Conservation (phyloP, 1,140 invertebrate genomes). For the Zophobas morio region DNA sequence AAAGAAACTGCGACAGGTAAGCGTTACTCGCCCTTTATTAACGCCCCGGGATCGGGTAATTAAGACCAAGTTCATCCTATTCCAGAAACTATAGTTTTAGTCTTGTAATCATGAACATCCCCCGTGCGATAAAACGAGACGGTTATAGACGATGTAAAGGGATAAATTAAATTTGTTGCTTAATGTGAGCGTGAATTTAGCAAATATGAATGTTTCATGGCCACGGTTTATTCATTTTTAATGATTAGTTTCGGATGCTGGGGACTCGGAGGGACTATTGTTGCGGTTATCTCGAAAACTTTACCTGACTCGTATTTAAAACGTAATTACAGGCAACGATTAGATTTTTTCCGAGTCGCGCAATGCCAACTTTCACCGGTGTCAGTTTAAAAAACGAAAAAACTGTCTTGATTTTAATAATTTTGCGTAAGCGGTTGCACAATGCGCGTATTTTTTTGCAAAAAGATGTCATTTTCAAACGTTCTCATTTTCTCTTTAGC, state of each 20-base stretch:
- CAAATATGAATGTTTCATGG: neutral
- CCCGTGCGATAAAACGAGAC: conserved; percentile 27
- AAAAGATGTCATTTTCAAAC: conserved; percentile 9
- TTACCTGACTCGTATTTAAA: conserved; percentile 9
- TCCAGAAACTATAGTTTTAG: conserved; percentile 39
- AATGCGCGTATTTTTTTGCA: conserved; percentile 2
- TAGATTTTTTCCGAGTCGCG: neutral
- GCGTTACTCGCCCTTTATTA: conserved; percentile 37
- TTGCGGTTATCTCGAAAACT: conserved; percentile 1
- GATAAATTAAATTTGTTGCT: conserved; percentile 35
- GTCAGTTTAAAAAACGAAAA: neutral
- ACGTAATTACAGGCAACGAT: conserved; percentile 2
- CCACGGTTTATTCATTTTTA: conserved; percentile 8
- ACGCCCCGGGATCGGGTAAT: conserved; percentile 29
- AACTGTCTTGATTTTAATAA: conserved; percentile 17
- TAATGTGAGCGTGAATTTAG: conserved; percentile 9
- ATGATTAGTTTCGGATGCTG: neutral
- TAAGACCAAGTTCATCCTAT: conserved; percentile 41
- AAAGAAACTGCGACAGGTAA: conserved; percentile 22
- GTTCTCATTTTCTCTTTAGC: neutral
- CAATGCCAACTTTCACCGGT: conserved; percentile 9
- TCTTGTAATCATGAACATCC: conserved; percentile 42
- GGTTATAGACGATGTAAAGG: conserved; percentile 39
- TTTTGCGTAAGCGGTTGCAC: conserved; percentile 15
- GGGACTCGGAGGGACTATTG: neutral